A percentile compares a stretch with the other conserved stretches of the same genome.
Conservation (phyloP, 2,797 vertebrate genomes). For the Discoglossus pictus region DNA sequence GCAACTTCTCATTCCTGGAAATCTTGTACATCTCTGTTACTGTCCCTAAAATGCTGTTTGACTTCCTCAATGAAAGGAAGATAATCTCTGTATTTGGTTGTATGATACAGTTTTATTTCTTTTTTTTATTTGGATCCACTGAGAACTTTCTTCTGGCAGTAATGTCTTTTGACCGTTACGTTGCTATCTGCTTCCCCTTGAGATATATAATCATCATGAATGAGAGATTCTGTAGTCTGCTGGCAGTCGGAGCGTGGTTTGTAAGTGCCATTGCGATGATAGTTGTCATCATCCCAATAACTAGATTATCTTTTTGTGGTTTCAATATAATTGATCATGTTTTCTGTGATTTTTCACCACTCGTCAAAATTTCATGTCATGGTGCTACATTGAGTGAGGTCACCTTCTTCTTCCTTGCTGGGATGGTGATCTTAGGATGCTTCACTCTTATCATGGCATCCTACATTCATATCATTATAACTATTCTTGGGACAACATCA, state of each 20-base stretch:
- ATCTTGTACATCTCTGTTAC: slow-evolving; percentile 56
- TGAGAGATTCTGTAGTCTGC: slow-evolving; percentile 20
- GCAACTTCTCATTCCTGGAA: slow-evolving; percentile 57
- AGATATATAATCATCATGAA: slow-evolving; percentile 46
- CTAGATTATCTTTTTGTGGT: slow-evolving; percentile 51
- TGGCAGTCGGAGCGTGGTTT: slow-evolving; percentile 51
- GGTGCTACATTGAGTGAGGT: slow-evolving; percentile 31
- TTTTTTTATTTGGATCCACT: slow-evolving; percentile 48
- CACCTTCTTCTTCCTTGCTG: slow-evolving; percentile 50
- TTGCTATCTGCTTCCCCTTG: slow-evolving; percentile 54
- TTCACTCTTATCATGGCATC: slow-evolving; percentile 44
- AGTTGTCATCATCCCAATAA: slow-evolving; percentile 48
- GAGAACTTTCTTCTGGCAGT: slow-evolving; percentile 54
- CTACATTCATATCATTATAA: slow-evolving; percentile 47
- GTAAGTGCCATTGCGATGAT: slow-evolving; percentile 49
- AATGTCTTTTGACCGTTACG: slow-evolving; percentile 56
- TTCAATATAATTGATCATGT: slow-evolving; percentile 51
- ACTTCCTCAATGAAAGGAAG: slow-evolving; percentile 34
- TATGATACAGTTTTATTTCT: slow-evolving; percentile 51
- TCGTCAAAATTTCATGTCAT: slow-evolving; percentile 51
- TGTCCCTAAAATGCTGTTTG: slow-evolving; percentile 55
- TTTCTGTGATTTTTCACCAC: slow-evolving; percentile 55
- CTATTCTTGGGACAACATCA: slow-evolving; percentile 35
- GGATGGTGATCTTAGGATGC: slow-evolving; percentile 48
- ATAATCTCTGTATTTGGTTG: slow-evolving; percentile 36